phyloP scores from a whole-genome alignment of 2,888 invertebrate species.

The Netelia virgata region DNA sequence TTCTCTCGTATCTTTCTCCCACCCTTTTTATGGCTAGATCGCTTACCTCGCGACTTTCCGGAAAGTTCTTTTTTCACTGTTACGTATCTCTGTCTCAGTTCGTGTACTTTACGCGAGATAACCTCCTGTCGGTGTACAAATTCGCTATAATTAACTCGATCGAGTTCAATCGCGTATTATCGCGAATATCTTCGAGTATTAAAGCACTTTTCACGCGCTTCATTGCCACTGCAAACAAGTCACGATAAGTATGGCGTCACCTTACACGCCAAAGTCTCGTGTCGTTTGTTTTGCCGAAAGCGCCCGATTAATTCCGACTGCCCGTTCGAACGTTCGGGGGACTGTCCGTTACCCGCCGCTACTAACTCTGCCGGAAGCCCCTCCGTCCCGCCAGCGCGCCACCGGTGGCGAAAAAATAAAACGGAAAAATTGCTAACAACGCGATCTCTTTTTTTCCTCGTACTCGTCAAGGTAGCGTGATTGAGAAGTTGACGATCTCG shows the following conservation, averaged over 20 bases:
- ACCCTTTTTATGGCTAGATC: not conserved
- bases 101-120: not conserved
- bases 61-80: no score
- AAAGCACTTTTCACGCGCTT: constrained; percentile 5
- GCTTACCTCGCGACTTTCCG: no score
- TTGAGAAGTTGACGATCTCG: not conserved
- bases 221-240: constrained; percentile 28
- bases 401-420: not conserved
- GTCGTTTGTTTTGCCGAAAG: constrained; percentile 41
- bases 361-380: not conserved
- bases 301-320: constrained; percentile 59
- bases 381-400: constrained; percentile 7
- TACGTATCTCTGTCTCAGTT: not conserved
- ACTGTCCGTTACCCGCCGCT: constrained; percentile 27
- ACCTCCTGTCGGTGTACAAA: not conserved
- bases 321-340: constrained; percentile 47
- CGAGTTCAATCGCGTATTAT: not conserved
- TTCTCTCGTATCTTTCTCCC: not conserved
- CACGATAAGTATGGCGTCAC: constrained; percentile 42
- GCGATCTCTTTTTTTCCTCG: not conserved
- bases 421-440: constrained; percentile 11
- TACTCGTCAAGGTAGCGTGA: not conserved
- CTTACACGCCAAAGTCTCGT: constrained; percentile 19
- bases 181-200: not conserved
- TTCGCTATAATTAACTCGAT: not conserved